Base-by-base conservation (phyloP, 1,140 invertebrate genomes). In the Pantala flavescens region DNA sequence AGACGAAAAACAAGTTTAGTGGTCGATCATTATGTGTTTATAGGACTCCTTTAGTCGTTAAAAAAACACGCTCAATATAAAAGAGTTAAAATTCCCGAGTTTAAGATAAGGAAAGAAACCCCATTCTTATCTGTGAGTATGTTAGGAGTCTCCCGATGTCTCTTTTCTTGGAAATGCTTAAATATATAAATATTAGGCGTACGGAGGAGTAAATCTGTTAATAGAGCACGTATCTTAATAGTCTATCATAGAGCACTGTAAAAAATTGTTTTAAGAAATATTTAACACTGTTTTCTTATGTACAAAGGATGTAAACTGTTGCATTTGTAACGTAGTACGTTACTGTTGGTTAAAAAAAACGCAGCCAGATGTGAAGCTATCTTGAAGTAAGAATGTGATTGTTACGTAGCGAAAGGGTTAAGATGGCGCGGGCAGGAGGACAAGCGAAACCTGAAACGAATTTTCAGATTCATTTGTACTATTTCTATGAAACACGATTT, bases 221-320 rank as follows among this genome's bases (percentile, higher is more conserved):
- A 19, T 63, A 63, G 49, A 3, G n/a, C 49, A 63, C n/a, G n/a
- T 63, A 63, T 63, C 49, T 63, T 19, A 19, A 63, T 63, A 63
- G n/a, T 63, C 49, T 63, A 63, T 63, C 16, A 63, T 63, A 63
- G 49, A 63, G 49, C 49, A 63, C 49, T 63, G n/a, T 63, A 63
- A 19, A 63, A n/a, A 63, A 63, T 63, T 63, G n/a, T 63, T 63
- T 63, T 19, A 63, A 63, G 49, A 63, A 63, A 63, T 63, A 63
- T 63, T 63, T 63, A 63, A 63, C 49, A 63, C 49, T 21, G 49
- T 63, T 63, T 63, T 63, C 49, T 63, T 63, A 63, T 63, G 49
- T 63, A 63, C n/a, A 21, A 21, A 63, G 49, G 49, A 63, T 63
- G 49, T 63, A 63, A n/a, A 63, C 12, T 36, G n/a, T 63, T 63